Evolutionary conservation across 2,113 vertebrate genomes (phyloP).

Genomic region (Dissostichus mawsoni): DNA sequence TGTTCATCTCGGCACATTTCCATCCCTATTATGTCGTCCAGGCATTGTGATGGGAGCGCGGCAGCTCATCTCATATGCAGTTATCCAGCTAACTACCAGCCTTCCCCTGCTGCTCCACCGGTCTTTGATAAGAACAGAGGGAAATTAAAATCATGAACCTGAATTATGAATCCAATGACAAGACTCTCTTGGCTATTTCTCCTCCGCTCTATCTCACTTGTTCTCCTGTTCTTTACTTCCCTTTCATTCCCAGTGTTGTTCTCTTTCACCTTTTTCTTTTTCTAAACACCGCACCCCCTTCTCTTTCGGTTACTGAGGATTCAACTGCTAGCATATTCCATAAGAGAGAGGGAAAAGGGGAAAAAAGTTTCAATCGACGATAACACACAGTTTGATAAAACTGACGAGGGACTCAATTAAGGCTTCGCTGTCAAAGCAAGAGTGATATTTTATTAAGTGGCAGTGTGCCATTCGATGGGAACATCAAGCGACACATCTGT

Average conservation of each 20-base stretch:
- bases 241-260: constrained; percentile 56
- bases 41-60: constrained; percentile 72
- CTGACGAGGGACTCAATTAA: constrained; percentile 91
- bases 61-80: constrained; percentile 83
- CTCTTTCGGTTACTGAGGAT: constrained; percentile 75
- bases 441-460: constrained; percentile 89
- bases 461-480: constrained; percentile 78
- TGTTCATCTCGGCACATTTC: constrained; percentile 78
- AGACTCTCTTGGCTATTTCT: constrained; percentile 67
- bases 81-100: constrained; percentile 84
- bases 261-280: constrained; percentile 51
- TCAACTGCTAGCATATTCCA: constrained; percentile 80
- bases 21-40: constrained; percentile 78
- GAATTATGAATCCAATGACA: constrained; percentile 88
- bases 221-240: constrained; percentile 66
- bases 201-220: constrained; percentile 45
- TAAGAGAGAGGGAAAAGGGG: constrained; percentile 65
- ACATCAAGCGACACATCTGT: constrained; percentile 88
- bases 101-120: constrained; percentile 72
- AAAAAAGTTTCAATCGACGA: constrained; percentile 84
- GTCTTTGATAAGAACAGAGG: constrained; percentile 88
- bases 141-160: constrained; percentile 89
- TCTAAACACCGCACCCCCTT: constrained; percentile 31
- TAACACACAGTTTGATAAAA: constrained; percentile 89
- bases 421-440: constrained; percentile 84